A percentile compares a stretch with the other conserved stretches of the same genome.
Conservation (phyloP, 2,888 invertebrate genomes). For the Keiferia lycopersicella region DNA sequence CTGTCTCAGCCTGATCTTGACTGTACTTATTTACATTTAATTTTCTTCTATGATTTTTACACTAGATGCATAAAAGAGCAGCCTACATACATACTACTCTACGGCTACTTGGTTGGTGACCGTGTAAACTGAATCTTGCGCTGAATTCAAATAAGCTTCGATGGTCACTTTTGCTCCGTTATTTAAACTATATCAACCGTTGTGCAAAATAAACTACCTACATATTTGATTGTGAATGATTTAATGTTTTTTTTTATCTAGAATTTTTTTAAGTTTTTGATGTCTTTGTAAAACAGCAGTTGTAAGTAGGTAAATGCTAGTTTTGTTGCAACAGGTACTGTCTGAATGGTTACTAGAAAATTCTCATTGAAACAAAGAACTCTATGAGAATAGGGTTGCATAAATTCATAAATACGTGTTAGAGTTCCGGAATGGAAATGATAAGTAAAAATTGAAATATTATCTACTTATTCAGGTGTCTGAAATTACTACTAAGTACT, state of each 20-base stretch:
- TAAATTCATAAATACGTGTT: background rate
- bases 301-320: background rate
- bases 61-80: conserved; percentile 2
- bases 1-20: background rate
- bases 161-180: background rate
- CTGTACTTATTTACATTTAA: background rate
- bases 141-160: conserved; percentile 35
- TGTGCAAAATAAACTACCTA: background rate
- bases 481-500: too few species aligned
- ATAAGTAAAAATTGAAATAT: background rate
- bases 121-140: conserved; percentile 33
- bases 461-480: too few species aligned
- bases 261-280: background rate
- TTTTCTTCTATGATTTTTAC: background rate
- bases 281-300: background rate
- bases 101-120: conserved; percentile 5
- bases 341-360: conserved; percentile 30
- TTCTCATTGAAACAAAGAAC: conserved; percentile 17
- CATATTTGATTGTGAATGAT: background rate
- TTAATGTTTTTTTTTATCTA: background rate
- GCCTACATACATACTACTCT: background rate
- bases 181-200: background rate
- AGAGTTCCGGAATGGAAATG: background rate
- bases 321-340: conserved; percentile 25
- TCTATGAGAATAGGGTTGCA: background rate